Percentiles rank a stretch among this genome's conserved stretches.
Evolutionary conservation across 2,113 vertebrate species (phyloP).

Genomic region (Camelus bactrianus): DNA sequence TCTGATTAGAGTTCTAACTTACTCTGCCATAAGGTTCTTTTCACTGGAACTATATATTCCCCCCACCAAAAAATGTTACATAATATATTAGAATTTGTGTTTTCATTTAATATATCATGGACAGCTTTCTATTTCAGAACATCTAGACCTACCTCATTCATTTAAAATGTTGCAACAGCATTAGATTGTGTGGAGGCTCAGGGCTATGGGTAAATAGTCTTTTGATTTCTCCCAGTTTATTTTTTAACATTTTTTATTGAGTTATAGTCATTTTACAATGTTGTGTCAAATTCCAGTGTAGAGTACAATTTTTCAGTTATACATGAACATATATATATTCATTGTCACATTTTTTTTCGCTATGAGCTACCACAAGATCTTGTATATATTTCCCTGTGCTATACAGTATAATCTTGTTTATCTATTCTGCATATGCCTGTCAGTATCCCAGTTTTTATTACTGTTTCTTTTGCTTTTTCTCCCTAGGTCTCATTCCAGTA

Average conservation of each 20-base stretch:
- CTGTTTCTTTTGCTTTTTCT: not conserved
- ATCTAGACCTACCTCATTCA: not conserved
- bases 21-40: not conserved
- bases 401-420: no score
- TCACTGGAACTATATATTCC: not conserved
- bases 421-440: no score
- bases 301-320: no score
- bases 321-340: no score
- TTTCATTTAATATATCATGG: slow-evolving; percentile 1
- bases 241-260: no score
- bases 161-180: slow-evolving; percentile 13
- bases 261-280: no score
- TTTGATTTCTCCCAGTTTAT: not conserved
- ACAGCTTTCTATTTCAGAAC: slow-evolving; percentile 20
- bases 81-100: not conserved
- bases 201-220: not conserved
- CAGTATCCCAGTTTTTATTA: not conserved
- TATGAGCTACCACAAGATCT: no score
- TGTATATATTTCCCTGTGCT: no score
- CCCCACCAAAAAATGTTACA: not conserved
- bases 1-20: not conserved
- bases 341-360: no score
- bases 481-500: not conserved
- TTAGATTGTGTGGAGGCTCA: not conserved
- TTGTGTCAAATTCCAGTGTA: no score